Percentiles rank a stretch among this genome's conserved stretches.
Evolutionary conservation across 2,888 invertebrate genomes (phyloP).

Genomic region (Euplagia quadripunctaria): DNA sequence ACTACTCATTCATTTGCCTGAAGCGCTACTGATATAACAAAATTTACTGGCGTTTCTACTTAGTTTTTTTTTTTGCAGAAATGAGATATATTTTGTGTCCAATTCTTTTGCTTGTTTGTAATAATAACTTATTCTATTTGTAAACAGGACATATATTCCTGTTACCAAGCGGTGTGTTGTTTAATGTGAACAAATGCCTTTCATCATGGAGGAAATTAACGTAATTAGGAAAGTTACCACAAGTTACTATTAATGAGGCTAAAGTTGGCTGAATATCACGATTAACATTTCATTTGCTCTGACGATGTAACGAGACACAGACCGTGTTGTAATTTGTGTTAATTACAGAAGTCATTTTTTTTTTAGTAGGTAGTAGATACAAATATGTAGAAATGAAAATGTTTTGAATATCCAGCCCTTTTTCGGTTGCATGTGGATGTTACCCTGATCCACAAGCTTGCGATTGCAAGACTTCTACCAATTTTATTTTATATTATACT

Average conservation of each 20-base stretch:
- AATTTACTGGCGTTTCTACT: neutral
- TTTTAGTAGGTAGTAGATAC: neutral
- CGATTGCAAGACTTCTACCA: neutral
- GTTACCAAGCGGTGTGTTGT: neutral
- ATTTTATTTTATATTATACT: neutral
- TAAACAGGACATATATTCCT: neutral
- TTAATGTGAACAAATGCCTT: slow-evolving; percentile 24
- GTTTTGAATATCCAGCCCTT: neutral
- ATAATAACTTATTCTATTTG: neutral
- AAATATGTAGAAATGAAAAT: neutral
- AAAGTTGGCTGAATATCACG: slow-evolving; percentile 18
- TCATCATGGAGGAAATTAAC: slow-evolving; percentile 35
- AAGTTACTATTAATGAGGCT: slow-evolving; percentile 24
- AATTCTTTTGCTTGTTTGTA: neutral
- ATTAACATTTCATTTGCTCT: slow-evolving; percentile 23
- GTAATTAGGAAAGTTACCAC: slow-evolving; percentile 38
- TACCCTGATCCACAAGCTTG: neutral
- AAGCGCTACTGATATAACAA: slow-evolving; percentile 23
- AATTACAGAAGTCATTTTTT: neutral
- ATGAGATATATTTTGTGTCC: neutral
- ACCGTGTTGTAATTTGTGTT: slow-evolving; percentile 1
- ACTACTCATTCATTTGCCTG: slow-evolving; percentile 21
- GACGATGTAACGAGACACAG: slow-evolving; percentile 5
- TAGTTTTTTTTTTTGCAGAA: neutral
- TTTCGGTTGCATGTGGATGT: neutral